Conservation (phyloP, 2,797 vertebrate species). For the Allobates femoralis region DNA sequence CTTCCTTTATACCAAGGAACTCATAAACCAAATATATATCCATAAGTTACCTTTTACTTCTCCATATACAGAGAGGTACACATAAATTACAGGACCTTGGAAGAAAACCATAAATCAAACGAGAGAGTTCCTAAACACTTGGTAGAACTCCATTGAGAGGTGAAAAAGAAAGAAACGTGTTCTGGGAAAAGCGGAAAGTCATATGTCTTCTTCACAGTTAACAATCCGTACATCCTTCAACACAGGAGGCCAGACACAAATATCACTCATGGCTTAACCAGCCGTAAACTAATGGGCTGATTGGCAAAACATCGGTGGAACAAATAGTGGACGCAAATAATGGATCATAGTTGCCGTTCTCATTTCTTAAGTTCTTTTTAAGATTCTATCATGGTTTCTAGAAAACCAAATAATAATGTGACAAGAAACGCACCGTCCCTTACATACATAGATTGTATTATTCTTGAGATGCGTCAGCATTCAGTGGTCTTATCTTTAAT, state of each 20-base stretch:
- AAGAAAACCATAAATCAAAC: conserved; percentile 85
- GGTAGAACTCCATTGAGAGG: conserved; percentile 77
- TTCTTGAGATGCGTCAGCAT: not conserved
- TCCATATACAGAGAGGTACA: conserved; percentile 82
- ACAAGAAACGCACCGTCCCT: not conserved
- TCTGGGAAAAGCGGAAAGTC: not conserved
- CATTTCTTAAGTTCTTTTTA: not conserved
- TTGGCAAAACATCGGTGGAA: conserved; percentile 28
- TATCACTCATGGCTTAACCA: conserved; percentile 34
- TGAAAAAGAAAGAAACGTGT: conserved; percentile 76
- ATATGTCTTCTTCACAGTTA: conserved; percentile 15
- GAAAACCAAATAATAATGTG: not conserved
- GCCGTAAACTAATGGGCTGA: conserved; percentile 6
- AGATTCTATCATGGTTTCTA: too few relatives aligned
- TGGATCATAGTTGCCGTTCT: too few relatives aligned
- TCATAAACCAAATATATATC: conserved; percentile 89
- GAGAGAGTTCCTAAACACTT: conserved; percentile 82
- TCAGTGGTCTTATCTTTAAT: not conserved
- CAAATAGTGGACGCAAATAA: not conserved
- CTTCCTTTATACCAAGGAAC: conserved; percentile 84
- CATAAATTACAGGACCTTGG: conserved; percentile 82
- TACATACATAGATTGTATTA: not conserved
- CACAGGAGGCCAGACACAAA: conserved; percentile 14
- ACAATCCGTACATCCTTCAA: not conserved
- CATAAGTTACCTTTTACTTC: conserved; percentile 83